Base-by-base conservation (phyloP, 2,888 invertebrate genomes). In the Drosophila neutralis region DNA sequence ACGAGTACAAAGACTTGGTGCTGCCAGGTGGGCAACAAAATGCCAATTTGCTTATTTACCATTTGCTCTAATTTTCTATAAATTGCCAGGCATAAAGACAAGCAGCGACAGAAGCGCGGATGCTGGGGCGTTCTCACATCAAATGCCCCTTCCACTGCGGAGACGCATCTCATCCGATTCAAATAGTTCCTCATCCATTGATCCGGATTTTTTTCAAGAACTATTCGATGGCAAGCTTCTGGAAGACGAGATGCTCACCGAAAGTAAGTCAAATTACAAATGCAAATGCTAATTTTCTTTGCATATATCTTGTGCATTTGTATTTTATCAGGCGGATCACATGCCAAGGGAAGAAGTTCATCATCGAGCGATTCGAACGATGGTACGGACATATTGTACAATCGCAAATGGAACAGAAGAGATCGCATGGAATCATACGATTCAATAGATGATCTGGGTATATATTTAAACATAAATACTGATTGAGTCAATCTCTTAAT, bases 1-100 rank as follows among this genome's bases (percentile, higher is more conserved):
- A 92, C 59, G 92, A 92, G 66, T 92, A 92, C 72, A 92, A 91
- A 80, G 92, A 92, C 79, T 81, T 92, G 64, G 90, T 92, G 48
- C 69, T 92, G 65, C 92, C 92, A 81, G 91, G 92, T 92, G 70
- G 83, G 87, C 76, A 45, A 27, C 21, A 24, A 29, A 33, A 18
- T 27, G 2, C 5, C 8, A 15, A 11, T 5, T n/a, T 24, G 5
- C 8, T 15, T 24, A 24, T 45, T 45, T 45, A 45, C 8, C 15
- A 15, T 24, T 15, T 45, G 7, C 7, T 13, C 51, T 13, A 27
- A 13, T 15, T 31, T 38, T 35, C 7, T 8, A 13, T 2, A 33
- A 45, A 57, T 21, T 27, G 40, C n/a, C 15, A 89, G 82, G 79
- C 21, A 80, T 89, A 10, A 78, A 84, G 58, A 69, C 61, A 65